phyloP scores from a whole-genome alignment of 64 coral and sea anemone species.

The Hydrozoanthus tunicans region DNA sequence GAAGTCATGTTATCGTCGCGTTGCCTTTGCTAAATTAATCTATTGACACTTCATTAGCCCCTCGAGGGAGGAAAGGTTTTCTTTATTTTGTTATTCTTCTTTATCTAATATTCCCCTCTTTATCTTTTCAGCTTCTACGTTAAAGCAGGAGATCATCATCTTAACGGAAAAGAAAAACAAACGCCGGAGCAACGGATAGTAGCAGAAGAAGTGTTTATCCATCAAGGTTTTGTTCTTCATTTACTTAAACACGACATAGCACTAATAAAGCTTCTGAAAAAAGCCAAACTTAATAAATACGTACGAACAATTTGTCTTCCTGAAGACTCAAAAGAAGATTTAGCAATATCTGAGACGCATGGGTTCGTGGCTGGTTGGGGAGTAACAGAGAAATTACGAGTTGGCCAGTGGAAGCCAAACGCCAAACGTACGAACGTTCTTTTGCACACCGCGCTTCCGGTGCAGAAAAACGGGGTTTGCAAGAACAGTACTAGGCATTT shows the following conservation, averaged over 20 bases:
- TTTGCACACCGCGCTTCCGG: constrained; percentile 1
- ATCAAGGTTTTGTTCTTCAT: background rate
- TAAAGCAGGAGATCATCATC: constrained; percentile 53
- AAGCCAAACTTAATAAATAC: constrained; percentile 53
- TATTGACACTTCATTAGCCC: too few species aligned
- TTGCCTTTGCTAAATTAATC: too few species aligned
- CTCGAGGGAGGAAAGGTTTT: too few species aligned
- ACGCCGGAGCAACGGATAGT: constrained; percentile 25
- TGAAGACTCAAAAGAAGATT: constrained; percentile 37
- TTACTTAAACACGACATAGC: constrained; percentile 54
- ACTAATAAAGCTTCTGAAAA: constrained; percentile 49
- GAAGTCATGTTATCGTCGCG: too few species aligned
- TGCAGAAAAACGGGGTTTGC: constrained; percentile 24
- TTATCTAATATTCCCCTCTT: too few species aligned
- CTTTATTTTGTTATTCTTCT: too few species aligned
- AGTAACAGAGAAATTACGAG: constrained; percentile 13
- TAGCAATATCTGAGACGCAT: constrained; percentile 38
- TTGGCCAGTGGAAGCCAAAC: background rate
- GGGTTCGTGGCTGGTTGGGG: constrained; percentile 75
- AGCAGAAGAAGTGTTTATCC: constrained; percentile 21
- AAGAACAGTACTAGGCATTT: background rate
- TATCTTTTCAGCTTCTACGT: constrained; percentile 40
- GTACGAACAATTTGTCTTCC: constrained; percentile 75
- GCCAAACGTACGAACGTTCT: background rate
- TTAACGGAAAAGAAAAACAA: constrained; percentile 1